Conservation (phyloP, 2,888 invertebrate species). For the Mamestra brassicae region DNA sequence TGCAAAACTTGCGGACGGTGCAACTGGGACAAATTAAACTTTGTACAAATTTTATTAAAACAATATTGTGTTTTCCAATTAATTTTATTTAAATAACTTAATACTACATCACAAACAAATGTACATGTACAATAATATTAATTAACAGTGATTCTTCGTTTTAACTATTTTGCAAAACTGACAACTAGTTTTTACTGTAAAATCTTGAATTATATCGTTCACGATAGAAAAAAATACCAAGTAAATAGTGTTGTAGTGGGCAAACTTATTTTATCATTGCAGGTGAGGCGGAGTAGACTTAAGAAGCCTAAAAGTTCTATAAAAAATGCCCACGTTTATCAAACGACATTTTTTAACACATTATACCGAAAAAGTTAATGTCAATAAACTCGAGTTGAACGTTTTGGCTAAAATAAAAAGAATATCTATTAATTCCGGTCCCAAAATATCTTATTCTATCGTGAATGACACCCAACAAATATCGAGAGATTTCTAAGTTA, state of each 20-base stretch:
- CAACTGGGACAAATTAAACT: no score
- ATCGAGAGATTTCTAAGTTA: conserved; percentile 2
- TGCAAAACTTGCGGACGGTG: not conserved
- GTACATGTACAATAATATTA: conserved; percentile 61
- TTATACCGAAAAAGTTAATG: no score
- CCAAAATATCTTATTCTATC: conserved; percentile 2
- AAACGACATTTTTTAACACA: no score
- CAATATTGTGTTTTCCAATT: conserved; percentile 31
- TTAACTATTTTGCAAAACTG: conserved; percentile 35
- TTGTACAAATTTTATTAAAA: conserved; percentile 20
- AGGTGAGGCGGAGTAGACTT: no score
- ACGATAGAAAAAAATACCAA: not conserved
- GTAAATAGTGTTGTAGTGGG: no score
- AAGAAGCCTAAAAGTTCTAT: no score
- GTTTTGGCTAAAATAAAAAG: no score
- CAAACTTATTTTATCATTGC: no score
- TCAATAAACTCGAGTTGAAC: no score
- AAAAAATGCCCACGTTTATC: no score
- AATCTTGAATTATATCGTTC: conserved; percentile 11
- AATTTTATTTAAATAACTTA: conserved; percentile 65
- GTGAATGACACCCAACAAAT: conserved; percentile 21
- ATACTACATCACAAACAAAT: conserved; percentile 64
- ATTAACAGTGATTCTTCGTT: conserved; percentile 46
- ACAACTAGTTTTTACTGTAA: conserved; percentile 36
- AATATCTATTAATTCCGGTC: no score